A percentile compares a stretch with the other conserved stretches of the same genome.
phyloP scores from a whole-genome alignment of 2,888 invertebrate genomes.

The Acanthosepion lycidas region DNA sequence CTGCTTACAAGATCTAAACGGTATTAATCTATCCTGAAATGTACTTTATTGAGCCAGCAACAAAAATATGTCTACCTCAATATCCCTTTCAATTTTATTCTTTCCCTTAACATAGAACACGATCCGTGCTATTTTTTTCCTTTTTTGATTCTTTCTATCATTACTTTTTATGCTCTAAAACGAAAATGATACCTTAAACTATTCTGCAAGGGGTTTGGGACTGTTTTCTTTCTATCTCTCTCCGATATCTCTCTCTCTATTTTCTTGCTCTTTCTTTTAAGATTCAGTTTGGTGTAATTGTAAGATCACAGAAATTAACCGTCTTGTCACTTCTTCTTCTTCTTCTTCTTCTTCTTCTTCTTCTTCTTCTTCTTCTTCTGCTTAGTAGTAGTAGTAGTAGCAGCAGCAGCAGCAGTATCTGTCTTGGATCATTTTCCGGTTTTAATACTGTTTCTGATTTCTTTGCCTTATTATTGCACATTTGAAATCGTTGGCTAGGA shows the following conservation, averaged over 20 bases:
- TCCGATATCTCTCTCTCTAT: no score
- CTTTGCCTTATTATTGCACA: no score
- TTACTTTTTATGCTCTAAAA: neutral
- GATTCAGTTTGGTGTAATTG: no score
- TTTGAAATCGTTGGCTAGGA: no score
- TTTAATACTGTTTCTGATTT: no score
- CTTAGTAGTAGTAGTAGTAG: no score
- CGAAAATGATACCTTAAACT: neutral
- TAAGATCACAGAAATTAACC: no score
- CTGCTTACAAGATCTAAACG: constrained; percentile 17
- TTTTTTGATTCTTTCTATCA: neutral
- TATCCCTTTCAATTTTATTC: neutral
- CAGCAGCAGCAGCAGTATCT: rapidly evolving
- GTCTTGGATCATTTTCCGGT: no score
- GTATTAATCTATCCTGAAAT: neutral
- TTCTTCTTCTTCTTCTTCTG: neutral
- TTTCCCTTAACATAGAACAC: neutral
- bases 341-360: neutral
- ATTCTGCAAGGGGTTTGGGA: neutral
- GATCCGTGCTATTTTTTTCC: neutral
- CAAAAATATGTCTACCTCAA: constrained; percentile 4
- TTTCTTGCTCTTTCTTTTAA: no score
- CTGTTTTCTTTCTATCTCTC: no score
- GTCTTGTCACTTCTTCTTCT: neutral
- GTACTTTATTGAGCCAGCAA: neutral